Evolutionary conservation across 2,888 invertebrate species (phyloP).

Genomic region (Polydrusus tereticollis): DNA sequence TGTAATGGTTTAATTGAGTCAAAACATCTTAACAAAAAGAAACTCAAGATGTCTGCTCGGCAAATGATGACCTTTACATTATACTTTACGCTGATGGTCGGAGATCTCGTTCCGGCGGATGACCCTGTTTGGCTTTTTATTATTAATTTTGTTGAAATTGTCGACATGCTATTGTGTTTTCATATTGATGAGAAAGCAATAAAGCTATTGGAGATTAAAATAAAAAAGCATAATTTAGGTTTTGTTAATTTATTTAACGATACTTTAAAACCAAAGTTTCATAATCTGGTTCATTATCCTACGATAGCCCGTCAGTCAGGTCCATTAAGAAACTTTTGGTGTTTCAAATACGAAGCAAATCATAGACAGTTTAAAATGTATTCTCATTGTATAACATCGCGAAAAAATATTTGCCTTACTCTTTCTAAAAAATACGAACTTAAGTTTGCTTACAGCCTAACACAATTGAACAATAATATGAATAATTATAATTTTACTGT

Average conservation of each 20-base stretch:
- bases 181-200: conserved; percentile 8
- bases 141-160: conserved; percentile 52
- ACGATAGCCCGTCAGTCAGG: conserved; percentile 42
- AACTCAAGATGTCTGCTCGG: conserved; percentile 52
- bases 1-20: conserved; percentile 47
- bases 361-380: conserved; percentile 54
- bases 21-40: conserved; percentile 40
- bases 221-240: conserved; percentile 42
- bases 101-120: conserved; percentile 53
- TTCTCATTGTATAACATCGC: conserved; percentile 53
- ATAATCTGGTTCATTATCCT: conserved; percentile 54
- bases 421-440: conserved; percentile 46
- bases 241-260: conserved; percentile 49
- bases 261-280: conserved; percentile 54
- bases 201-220: conserved; percentile 35
- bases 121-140: conserved; percentile 52
- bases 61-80: conserved; percentile 54
- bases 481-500: neutral
- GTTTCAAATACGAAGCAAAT: conserved; percentile 53
- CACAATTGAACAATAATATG: neutral
- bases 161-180: conserved; percentile 51
- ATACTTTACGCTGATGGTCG: conserved; percentile 54
- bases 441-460: conserved; percentile 49
- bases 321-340: conserved; percentile 40
- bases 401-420: conserved; percentile 51